phyloP scores from a whole-genome alignment of 2,888 invertebrate species.

The Trissolcus japonicus region DNA sequence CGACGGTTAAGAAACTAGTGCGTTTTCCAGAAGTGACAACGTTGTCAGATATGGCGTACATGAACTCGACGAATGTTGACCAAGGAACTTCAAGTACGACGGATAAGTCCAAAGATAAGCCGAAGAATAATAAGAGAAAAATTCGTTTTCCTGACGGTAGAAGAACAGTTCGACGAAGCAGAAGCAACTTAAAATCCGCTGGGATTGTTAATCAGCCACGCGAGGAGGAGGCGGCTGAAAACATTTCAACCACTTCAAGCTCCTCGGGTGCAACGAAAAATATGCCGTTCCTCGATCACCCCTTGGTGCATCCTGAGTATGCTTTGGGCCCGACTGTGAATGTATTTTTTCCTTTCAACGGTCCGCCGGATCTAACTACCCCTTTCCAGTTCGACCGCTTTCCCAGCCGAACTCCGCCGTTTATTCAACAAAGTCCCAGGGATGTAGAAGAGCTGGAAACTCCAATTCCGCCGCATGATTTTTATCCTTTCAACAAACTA shows the following conservation, averaged over 20 bases:
- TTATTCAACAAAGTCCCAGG: slow-evolving; percentile 7
- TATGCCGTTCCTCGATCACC: too few relatives aligned
- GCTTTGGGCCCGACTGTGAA: background rate
- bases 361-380: background rate
- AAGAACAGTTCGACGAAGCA: slow-evolving; percentile 17
- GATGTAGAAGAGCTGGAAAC: slow-evolving; percentile 45
- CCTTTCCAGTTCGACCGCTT: slow-evolving; percentile 1
- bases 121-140: slow-evolving; percentile 20
- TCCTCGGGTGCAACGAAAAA: background rate
- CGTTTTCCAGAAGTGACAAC: slow-evolving; percentile 35
- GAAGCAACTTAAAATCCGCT: background rate
- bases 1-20: slow-evolving; percentile 36
- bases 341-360: background rate
- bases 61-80: background rate
- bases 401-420: slow-evolving; percentile 25
- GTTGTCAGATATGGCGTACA: background rate
- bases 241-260: too few relatives aligned
- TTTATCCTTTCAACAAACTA: slow-evolving; percentile 21
- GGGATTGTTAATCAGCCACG: slow-evolving; percentile 21
- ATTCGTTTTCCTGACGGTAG: slow-evolving; percentile 31
- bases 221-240: background rate
- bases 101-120: slow-evolving; percentile 10
- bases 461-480: slow-evolving; percentile 17
- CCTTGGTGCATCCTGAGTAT: too few relatives aligned
- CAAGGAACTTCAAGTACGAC: background rate